Evolutionary conservation across 2,797 vertebrate species (phyloP).

Genomic region (Bufotes viridis): DNA sequence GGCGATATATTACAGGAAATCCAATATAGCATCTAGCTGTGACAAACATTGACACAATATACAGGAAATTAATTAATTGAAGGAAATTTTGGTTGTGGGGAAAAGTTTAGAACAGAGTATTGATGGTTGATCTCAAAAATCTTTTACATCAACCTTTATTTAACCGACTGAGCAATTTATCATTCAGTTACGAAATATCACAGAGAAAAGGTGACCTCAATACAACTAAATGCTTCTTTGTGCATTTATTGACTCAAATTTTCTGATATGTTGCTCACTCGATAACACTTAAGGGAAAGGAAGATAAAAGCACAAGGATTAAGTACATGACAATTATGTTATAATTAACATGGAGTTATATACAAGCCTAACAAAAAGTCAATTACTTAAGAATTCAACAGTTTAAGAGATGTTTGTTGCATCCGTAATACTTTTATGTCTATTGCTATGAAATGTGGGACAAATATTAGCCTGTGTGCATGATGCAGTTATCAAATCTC

Average conservation of each 20-base stretch:
- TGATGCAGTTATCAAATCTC: background rate
- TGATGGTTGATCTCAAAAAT: conserved; percentile 26
- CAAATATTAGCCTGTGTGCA: background rate
- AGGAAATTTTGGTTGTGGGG: conserved; percentile 15
- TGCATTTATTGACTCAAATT: conserved; percentile 5
- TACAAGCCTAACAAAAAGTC: conserved; percentile 1
- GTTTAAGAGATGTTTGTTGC: background rate
- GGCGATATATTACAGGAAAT: background rate
- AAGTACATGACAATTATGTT: background rate
- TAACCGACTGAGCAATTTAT: conserved; percentile 14
- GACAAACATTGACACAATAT: conserved; percentile 34
- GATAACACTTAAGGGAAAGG: background rate
- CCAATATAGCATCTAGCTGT: conserved; percentile 11
- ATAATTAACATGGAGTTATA: background rate
- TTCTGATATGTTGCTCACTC: background rate
- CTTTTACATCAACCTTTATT: conserved; percentile 15
- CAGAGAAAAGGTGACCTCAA: conserved; percentile 17
- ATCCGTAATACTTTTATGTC: background rate
- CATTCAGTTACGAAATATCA: conserved; percentile 24
- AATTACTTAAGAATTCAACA: background rate
- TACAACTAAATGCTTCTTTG: conserved; percentile 24
- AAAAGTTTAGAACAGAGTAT: conserved; percentile 26
- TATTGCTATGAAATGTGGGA: background rate
- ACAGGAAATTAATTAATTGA: background rate
- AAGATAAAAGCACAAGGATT: background rate